Percentiles rank a stretch among this genome's conserved stretches.
phyloP scores from a whole-genome alignment of 2,888 invertebrate species.

The Drosophila meridionalis region DNA sequence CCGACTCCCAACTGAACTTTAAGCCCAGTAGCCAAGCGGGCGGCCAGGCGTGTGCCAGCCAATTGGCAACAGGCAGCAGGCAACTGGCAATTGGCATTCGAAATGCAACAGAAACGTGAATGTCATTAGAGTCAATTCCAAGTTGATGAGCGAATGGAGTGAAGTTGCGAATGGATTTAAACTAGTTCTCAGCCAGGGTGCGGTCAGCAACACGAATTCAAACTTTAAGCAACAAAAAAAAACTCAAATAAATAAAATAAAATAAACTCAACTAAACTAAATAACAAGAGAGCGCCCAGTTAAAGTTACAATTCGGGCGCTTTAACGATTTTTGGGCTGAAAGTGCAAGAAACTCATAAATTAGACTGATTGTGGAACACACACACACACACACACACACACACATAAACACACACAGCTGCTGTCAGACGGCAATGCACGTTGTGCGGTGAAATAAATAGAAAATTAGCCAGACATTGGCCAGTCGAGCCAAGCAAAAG shows the following conservation, averaged over 20 bases:
- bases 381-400: conserved; percentile 3
- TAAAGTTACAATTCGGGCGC: conserved; percentile 24
- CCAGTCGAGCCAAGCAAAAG: conserved; percentile 40
- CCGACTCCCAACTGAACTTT: conserved; percentile 49
- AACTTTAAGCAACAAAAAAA: conserved; percentile 50
- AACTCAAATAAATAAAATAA: neutral
- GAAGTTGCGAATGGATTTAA: conserved; percentile 32
- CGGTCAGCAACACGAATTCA: conserved; percentile 65
- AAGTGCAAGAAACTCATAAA: conserved; percentile 80
- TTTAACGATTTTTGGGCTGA: conserved; percentile 50
- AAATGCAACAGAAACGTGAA: conserved; percentile 65
- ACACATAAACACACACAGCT: conserved; percentile 9
- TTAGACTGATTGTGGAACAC: conserved; percentile 50
- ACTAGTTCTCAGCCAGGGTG: conserved; percentile 49
- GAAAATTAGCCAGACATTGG: conserved; percentile 78
- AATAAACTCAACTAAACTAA: conserved; percentile 11
- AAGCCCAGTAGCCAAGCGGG: conserved; percentile 63
- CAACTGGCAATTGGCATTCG: conserved; percentile 53
- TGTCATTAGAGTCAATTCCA: conserved; percentile 67
- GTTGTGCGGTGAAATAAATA: conserved; percentile 79
- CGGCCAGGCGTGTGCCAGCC: conserved; percentile 50
- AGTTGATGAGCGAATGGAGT: conserved; percentile 64
- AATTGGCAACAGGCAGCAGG: conserved; percentile 11
- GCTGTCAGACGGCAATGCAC: conserved; percentile 35
- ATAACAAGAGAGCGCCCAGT: conserved; percentile 23